Conservation (phyloP, 2,797 vertebrate genomes). For the Protosalanx chinensis region DNA sequence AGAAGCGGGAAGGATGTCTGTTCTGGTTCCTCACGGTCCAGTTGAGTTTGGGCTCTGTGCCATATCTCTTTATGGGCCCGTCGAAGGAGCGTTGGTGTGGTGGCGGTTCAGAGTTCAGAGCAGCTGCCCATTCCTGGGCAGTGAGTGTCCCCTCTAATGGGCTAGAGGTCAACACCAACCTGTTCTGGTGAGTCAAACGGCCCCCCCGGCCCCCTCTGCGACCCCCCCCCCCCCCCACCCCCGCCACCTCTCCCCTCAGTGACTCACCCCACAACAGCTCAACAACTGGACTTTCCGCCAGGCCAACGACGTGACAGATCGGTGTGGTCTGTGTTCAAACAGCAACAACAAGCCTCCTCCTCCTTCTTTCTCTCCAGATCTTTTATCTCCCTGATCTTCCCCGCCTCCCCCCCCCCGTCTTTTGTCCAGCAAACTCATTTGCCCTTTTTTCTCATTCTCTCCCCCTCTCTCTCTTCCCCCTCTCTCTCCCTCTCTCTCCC, state of each 20-base stretch:
- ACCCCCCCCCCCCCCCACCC: constrained; percentile 19
- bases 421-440: constrained; percentile 14
- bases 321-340: constrained; percentile 54
- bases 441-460: constrained; percentile 1
- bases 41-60: constrained; percentile 21
- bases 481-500: neutral
- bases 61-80: constrained; percentile 36
- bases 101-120: constrained; percentile 20
- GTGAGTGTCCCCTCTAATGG: constrained; percentile 54
- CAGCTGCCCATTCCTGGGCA: constrained; percentile 65
- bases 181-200: constrained; percentile 60
- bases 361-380: constrained; percentile 12
- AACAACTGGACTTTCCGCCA: constrained; percentile 42
- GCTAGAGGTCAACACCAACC: constrained; percentile 39
- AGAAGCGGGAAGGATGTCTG: neutral
- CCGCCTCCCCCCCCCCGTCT: neutral
- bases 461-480: neutral
- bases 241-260: constrained; percentile 23
- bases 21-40: neutral
- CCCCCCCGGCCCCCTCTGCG: constrained; percentile 5
- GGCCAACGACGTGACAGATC: constrained; percentile 47
- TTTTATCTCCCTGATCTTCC: constrained; percentile 31
- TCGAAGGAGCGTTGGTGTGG: constrained; percentile 16
- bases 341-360: constrained; percentile 25
- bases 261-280: constrained; percentile 44